Conservation (phyloP, 2,888 invertebrate genomes). For the Antitype chi region DNA sequence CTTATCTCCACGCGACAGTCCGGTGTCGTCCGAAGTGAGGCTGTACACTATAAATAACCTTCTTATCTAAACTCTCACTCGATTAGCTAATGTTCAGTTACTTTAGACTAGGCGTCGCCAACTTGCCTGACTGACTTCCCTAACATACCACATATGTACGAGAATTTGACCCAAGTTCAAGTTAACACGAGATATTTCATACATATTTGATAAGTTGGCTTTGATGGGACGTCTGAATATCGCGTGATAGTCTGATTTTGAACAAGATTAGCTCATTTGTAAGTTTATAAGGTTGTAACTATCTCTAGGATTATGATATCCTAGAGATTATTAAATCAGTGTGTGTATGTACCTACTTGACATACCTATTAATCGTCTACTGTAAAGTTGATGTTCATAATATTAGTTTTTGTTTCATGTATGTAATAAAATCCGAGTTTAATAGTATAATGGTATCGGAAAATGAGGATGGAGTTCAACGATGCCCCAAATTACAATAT, state of each 20-base stretch:
- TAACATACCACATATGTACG: not conserved
- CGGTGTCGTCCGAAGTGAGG: too few species aligned
- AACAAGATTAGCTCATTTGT: not conserved
- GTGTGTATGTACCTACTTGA: not conserved
- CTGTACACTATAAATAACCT: slow-evolving; percentile 14
- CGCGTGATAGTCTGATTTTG: not conserved
- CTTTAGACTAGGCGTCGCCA: slow-evolving; percentile 17
- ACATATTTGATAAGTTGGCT: slow-evolving; percentile 21
- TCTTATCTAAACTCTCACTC: slow-evolving; percentile 14
- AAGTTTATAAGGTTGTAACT: not conserved
- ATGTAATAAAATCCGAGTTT: not conserved
- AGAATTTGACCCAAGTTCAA: not conserved
- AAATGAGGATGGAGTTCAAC: not conserved
- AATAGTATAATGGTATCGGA: not conserved
- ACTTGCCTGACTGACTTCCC: slow-evolving; percentile 15
- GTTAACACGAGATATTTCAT: slow-evolving; percentile 13
- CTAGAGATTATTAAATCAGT: not conserved
- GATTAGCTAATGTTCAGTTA: slow-evolving; percentile 34
- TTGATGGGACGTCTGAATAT: not conserved
- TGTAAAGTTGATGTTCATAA: too few species aligned
- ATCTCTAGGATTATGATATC: not conserved
- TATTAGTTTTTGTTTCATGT: not conserved
- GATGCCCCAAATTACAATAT: not conserved
- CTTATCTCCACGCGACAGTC: not conserved
- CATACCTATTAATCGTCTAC: too few species aligned